phyloP scores from a whole-genome alignment of 2,888 invertebrate genomes.

The Geotrupes spiniger region DNA sequence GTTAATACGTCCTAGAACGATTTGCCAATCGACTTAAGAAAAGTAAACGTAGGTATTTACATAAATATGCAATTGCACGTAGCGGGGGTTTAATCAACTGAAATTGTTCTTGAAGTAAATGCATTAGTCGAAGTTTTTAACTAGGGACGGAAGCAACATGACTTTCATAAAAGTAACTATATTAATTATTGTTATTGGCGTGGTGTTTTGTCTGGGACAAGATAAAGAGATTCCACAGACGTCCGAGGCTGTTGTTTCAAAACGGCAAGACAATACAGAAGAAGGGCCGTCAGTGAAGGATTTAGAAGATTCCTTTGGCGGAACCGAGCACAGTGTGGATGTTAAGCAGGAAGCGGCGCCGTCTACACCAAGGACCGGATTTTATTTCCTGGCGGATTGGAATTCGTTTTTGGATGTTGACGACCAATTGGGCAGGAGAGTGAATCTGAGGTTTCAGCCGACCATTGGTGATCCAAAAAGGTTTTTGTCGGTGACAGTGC shows the following conservation, averaged over 20 bases:
- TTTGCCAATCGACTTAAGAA: no score
- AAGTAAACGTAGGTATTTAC: no score
- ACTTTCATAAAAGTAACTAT: no score
- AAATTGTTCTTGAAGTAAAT: no score
- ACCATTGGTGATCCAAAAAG: slow-evolving; percentile 77
- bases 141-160: no score
- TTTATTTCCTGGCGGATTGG: slow-evolving; percentile 84
- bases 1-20: no score
- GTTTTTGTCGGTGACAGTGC: slow-evolving; percentile 72
- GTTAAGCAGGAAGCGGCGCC: slow-evolving; percentile 63
- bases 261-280: slow-evolving; percentile 13
- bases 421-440: slow-evolving; percentile 66
- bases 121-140: no score
- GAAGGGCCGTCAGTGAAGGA: slow-evolving; percentile 48
- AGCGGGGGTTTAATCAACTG: no score
- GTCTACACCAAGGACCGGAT: slow-evolving; percentile 69
- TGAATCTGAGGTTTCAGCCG: slow-evolving; percentile 76
- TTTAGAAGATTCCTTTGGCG: slow-evolving; percentile 76
- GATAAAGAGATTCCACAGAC: neutral
- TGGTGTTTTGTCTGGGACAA: no score
- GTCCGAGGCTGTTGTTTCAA: neutral
- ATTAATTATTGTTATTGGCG: no score
- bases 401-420: slow-evolving; percentile 84
- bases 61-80: no score
- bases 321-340: slow-evolving; percentile 53